phyloP scores from a whole-genome alignment of 2,113 vertebrate species.

The Egretta garzetta region DNA sequence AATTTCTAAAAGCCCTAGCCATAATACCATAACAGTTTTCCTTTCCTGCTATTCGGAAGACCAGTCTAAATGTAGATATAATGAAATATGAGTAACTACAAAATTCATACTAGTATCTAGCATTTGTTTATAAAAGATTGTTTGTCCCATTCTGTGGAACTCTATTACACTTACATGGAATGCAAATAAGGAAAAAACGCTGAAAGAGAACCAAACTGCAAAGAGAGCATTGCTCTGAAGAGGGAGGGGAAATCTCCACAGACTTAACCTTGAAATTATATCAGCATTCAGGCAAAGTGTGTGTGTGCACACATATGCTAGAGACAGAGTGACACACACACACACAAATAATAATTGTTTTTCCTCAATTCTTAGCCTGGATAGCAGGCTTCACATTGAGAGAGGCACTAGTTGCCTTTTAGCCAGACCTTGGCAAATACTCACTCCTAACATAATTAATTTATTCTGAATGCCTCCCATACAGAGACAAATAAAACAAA shows the following conservation, averaged over 20 bases:
- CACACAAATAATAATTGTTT: not conserved
- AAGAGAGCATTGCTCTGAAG: not conserved
- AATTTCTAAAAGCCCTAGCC: not conserved
- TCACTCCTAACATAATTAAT: not conserved
- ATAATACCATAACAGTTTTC: not conserved
- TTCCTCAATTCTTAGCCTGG: not conserved
- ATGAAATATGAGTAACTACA: not conserved
- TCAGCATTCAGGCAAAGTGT: not conserved
- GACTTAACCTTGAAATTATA: not conserved
- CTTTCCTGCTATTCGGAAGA: not conserved
- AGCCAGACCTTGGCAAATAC: not conserved
- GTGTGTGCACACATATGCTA: not conserved
- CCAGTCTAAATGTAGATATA: not conserved
- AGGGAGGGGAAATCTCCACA: not conserved
- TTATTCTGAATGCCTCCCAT: not conserved
- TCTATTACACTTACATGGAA: not conserved
- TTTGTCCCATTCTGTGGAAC: not conserved
- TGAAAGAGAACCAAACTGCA: not conserved
- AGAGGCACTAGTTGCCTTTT: not conserved
- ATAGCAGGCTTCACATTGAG: not conserved
- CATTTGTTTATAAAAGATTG: not conserved
- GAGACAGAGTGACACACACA: fast-evolving
- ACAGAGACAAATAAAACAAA: not conserved
- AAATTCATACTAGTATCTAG: not conserved
- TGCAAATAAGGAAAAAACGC: not conserved